Evolutionary conservation across 2,113 vertebrate species (phyloP).

Genomic region (Peromyscus californicus): DNA sequence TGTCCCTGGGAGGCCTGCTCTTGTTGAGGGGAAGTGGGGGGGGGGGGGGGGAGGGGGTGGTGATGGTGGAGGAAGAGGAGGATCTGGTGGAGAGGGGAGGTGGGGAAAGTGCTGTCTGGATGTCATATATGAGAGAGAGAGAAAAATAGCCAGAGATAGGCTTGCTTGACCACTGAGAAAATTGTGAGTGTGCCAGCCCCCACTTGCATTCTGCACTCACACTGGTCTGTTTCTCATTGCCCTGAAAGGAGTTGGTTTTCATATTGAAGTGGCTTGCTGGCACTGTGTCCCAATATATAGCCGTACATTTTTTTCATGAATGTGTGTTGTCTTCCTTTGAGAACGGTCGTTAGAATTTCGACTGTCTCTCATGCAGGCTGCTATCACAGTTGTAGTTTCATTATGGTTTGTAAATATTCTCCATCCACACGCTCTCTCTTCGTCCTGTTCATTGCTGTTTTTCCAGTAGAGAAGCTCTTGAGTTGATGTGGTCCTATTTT

Average conservation of each 20-base stretch:
- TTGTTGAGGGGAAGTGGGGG: not conserved
- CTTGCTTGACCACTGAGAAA: too few relatives aligned
- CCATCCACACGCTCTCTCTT: too few relatives aligned
- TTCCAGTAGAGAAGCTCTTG: not conserved
- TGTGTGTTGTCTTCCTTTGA: not conserved
- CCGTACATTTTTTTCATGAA: not conserved
- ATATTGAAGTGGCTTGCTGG: not conserved
- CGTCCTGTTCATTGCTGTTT: not conserved
- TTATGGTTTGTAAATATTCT: not conserved
- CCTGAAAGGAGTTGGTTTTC: not conserved
- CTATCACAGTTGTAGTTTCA: not conserved
- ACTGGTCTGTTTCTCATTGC: not conserved
- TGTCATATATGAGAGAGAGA: not conserved
- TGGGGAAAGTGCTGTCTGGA: not conserved
- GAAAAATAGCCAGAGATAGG: not conserved
- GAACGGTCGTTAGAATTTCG: not conserved
- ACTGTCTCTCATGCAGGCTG: not conserved
- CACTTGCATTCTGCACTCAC: not conserved
- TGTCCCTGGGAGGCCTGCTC: too few relatives aligned
- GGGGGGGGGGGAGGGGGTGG: too few relatives aligned
- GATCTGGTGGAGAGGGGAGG: not conserved
- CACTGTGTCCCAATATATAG: not conserved
- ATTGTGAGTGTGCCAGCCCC: fast-evolving
- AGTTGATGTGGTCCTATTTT: not conserved
- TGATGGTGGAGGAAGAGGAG: too few relatives aligned